These are phyloP conservation scores for Standfussiana lucernea DNA, from an alignment of 2,888 invertebrate species.

Conservation along the genomic window DNA sequence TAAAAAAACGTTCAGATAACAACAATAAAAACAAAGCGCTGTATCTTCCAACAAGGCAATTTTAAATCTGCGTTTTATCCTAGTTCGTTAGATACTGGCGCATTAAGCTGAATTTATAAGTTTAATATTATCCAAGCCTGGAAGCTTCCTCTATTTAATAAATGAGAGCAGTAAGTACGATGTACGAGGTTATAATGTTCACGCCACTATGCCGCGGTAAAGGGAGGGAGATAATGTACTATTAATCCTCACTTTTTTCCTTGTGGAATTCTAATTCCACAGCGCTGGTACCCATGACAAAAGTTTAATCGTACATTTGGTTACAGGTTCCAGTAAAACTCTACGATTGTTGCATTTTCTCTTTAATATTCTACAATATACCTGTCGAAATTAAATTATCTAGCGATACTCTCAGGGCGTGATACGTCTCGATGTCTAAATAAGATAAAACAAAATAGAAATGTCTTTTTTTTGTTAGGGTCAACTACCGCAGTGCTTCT, in stretches of 20 bases:
- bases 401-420: background rate
- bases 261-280: slow-evolving; percentile 1
- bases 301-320: slow-evolving; percentile 1
- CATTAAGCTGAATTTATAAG: slow-evolving; percentile 61
- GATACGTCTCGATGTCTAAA: background rate
- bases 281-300: background rate
- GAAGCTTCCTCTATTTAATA: slow-evolving; percentile 60
- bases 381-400: background rate
- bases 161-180: slow-evolving; percentile 60
- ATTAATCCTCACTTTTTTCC: slow-evolving; percentile 46
- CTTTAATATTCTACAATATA: background rate
- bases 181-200: slow-evolving; percentile 62
- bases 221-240: slow-evolving; percentile 34
- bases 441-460: background rate
- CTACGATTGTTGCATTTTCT: background rate
- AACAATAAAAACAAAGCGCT: slow-evolving; percentile 6
- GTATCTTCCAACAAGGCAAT: slow-evolving; percentile 33
- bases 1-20: background rate
- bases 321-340: background rate
- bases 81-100: slow-evolving; percentile 52
- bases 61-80: slow-evolving; percentile 45
- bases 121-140: slow-evolving; percentile 64
- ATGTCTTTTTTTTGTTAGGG: background rate
- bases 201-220: slow-evolving; percentile 46
- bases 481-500: background rate